Evolutionary conservation across 2,888 invertebrate species (phyloP).

Genomic region (Hermaeophaga mercurialis): DNA sequence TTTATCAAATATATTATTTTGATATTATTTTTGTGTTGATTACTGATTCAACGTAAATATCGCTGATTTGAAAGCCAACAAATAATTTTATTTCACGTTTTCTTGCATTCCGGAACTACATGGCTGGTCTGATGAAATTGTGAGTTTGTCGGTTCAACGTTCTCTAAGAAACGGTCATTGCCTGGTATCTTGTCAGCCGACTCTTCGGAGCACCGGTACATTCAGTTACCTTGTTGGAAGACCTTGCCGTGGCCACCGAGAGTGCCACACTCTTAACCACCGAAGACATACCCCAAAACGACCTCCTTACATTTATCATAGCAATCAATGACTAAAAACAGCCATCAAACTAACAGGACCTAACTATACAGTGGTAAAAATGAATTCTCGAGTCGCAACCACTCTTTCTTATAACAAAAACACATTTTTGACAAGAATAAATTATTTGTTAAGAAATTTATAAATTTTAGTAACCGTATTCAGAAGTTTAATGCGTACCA

Average conservation of each 20-base stretch:
- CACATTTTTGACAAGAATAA: no score
- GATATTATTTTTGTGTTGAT: no score
- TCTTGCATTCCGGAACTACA: conserved; percentile 41
- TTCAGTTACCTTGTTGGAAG: conserved; percentile 36
- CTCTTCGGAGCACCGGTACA: conserved; percentile 36
- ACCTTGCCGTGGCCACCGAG: conserved; percentile 27
- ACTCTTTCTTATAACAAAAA: no score
- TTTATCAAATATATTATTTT: no score
- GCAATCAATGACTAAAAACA: no score
- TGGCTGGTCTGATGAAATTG: conserved; percentile 52
- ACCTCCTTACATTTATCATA: background rate
- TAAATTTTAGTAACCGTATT: no score
- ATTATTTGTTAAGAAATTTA: no score
- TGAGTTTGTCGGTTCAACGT: conserved; percentile 50
- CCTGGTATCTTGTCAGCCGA: conserved; percentile 52
- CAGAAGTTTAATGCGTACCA: no score
- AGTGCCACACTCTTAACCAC: conserved; percentile 2
- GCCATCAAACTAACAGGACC: no score
- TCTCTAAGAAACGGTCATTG: conserved; percentile 53
- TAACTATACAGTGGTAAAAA: no score
- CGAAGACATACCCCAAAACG: background rate
- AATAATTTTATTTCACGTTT: conserved; percentile 25
- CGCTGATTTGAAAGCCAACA: background rate
- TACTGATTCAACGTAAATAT: conserved; percentile 2
- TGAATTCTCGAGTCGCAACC: no score